Evolutionary conservation across 2,113 vertebrate genomes (phyloP).

Genomic region (Labrus mixtus): DNA sequence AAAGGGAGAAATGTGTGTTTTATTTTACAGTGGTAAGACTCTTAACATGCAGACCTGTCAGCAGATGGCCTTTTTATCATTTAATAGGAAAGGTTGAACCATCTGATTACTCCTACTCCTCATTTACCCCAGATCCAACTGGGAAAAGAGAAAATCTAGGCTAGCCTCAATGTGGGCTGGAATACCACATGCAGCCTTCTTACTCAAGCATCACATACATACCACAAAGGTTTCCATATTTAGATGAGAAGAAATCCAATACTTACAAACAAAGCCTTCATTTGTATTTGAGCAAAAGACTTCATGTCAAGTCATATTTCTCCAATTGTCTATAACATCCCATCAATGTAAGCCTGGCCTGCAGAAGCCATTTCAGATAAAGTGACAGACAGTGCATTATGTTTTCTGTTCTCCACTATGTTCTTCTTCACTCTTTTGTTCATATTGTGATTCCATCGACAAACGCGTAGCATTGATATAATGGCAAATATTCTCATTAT

Average conservation of each 20-base stretch:
- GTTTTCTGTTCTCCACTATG: too few relatives aligned
- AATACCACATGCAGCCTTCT: neutral
- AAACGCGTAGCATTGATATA: too few relatives aligned
- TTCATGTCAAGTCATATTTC: neutral
- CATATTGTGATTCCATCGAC: too few relatives aligned
- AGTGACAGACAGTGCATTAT: neutral
- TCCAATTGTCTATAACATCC: neutral
- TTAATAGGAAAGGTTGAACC: slow-evolving; percentile 66
- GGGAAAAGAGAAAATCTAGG: slow-evolving; percentile 21
- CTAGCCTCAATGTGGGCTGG: slow-evolving; percentile 5
- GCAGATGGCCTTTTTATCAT: slow-evolving; percentile 67
- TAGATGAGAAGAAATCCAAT: neutral
- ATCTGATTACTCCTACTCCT: slow-evolving; percentile 49
- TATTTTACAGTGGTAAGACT: slow-evolving; percentile 50
- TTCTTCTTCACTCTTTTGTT: too few relatives aligned
- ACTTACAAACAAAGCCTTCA: slow-evolving; percentile 5
- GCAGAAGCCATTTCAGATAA: neutral
- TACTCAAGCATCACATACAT: neutral
- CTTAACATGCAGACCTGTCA: slow-evolving; percentile 58
- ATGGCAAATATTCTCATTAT: too few relatives aligned
- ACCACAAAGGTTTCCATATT: neutral
- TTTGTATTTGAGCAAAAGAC: slow-evolving; percentile 4
- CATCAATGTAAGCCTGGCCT: neutral
- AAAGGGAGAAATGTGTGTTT: slow-evolving; percentile 42
- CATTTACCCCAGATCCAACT: slow-evolving; percentile 45